Percentiles rank a stretch among this genome's conserved stretches.
Conservation (phyloP, 2,888 invertebrate species). For the Sarcophaga rosellei region DNA sequence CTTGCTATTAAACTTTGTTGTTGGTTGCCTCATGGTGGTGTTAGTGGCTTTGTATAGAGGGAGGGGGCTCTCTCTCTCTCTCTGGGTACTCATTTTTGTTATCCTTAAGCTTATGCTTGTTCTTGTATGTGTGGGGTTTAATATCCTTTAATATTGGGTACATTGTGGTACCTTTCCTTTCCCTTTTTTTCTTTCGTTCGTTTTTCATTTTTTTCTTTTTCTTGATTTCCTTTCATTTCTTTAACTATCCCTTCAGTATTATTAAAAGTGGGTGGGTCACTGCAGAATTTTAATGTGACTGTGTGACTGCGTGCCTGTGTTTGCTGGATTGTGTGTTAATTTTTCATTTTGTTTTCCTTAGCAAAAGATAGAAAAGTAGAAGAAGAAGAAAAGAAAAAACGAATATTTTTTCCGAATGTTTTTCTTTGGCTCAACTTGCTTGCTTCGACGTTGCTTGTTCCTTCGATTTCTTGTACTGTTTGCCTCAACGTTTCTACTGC, state of each 20-base stretch:
- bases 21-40: constrained; percentile 20
- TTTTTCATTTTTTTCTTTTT: constrained; percentile 18
- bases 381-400: too few species aligned
- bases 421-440: neutral
- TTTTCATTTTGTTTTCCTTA: neutral
- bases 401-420: constrained; percentile 11
- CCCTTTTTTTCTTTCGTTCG: neutral
- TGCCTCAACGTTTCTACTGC: too few species aligned
- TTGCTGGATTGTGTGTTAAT: neutral
- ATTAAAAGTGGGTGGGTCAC: constrained; percentile 58
- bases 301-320: constrained; percentile 33
- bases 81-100: constrained; percentile 8
- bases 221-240: constrained; percentile 35
- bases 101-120: neutral
- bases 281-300: constrained; percentile 52
- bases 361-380: too few species aligned
- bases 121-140: constrained; percentile 11
- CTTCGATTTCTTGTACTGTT: too few species aligned
- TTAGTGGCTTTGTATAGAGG: neutral
- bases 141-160: constrained; percentile 20
- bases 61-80: neutral
- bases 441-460: too few species aligned
- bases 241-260: constrained; percentile 46
- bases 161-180: neutral
- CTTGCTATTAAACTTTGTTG: constrained; percentile 54